Base-by-base conservation (phyloP, 2,113 vertebrate species). In the Pelmatolapia mariae region DNA sequence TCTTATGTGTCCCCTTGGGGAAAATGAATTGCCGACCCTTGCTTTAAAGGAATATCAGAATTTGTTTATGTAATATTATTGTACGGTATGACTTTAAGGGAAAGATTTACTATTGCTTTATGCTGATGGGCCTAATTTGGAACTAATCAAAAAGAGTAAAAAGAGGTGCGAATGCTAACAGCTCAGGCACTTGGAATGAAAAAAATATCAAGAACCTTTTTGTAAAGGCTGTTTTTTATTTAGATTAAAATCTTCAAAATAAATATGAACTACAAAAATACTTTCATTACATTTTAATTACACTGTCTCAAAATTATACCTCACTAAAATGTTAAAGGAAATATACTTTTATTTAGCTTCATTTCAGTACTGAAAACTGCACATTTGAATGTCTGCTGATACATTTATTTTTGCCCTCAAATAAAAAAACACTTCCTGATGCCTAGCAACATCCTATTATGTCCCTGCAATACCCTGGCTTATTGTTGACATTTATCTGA, bases 401-500 rank as follows among this genome's bases (percentile, higher is more conserved):
- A 61, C 3, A 53, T 57, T 79, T 83, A 22, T 87, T 84, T 45
- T 84, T 15, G 5, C 86, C 36, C 9, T 81, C 29, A 66, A 16
- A 47, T 68, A 22, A 38, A 26, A 38, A 83, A 83, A 50, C 45
- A 10, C 26, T 82, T 19, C 9, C 16, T 83, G 80, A 63, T 80
- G 68, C 80, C 82, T 38, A 83, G 79, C 82, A 83, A 56, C 33
- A 85, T 85, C 33, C 54, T 43, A 81, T 79, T 53, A 78, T 89
- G 71, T 76, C 45, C 50, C 86, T 82, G 33, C 45, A 82, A 79
- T 36, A 43, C 36, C n/a, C 10, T 18, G 40, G 71, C 50, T 81
- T 86, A 84, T 52, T 84, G 83, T 26, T 89, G 89, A 82, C 79
- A 85, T 84, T 80, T 80, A 86, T 80, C 66, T 84, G 24, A 78